Conservation (phyloP, 2,888 invertebrate genomes). For the Salticus scenicus region DNA sequence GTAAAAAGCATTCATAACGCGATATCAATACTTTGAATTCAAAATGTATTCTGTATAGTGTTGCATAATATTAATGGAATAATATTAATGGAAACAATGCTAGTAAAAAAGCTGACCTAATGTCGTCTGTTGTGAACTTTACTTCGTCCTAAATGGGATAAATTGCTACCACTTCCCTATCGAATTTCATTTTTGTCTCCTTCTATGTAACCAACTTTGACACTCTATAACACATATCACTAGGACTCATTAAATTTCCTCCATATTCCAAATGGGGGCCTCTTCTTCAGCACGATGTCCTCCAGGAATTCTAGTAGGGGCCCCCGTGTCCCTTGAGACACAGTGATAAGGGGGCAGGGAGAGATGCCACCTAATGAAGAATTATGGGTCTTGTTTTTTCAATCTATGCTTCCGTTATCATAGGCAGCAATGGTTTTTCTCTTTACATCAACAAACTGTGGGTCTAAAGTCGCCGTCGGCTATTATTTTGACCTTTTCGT, state of each 20-base stretch:
- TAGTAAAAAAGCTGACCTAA: too few species aligned
- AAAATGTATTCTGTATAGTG: too few species aligned
- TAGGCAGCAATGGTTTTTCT: constrained; percentile 34
- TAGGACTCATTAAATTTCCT: not conserved
- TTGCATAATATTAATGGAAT: too few species aligned
- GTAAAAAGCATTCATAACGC: too few species aligned
- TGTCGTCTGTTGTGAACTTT: too few species aligned
- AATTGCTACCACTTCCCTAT: not conserved
- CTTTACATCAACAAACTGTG: constrained; percentile 43
- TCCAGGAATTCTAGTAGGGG: constrained; percentile 19
- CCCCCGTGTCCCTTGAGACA: constrained; percentile 33
- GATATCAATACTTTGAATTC: too few species aligned
- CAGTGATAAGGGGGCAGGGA: constrained; percentile 34
- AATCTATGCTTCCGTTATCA: constrained; percentile 55
- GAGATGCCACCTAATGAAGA: constrained; percentile 56
- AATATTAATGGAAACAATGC: too few species aligned
- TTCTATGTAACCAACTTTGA: not conserved
- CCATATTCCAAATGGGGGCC: constrained; percentile 3
- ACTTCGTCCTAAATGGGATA: too few species aligned
- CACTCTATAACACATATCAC: constrained; percentile 6
- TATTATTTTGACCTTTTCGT: constrained; percentile 10
- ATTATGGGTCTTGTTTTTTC: constrained; percentile 59
- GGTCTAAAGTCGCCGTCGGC: constrained; percentile 19
- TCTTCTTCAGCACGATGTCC: not conserved
- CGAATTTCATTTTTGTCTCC: not conserved